A percentile compares a stretch with the other conserved stretches of the same genome.
phyloP scores from a whole-genome alignment of 2,113 vertebrate genomes.

The Tachuris rubrigastra region DNA sequence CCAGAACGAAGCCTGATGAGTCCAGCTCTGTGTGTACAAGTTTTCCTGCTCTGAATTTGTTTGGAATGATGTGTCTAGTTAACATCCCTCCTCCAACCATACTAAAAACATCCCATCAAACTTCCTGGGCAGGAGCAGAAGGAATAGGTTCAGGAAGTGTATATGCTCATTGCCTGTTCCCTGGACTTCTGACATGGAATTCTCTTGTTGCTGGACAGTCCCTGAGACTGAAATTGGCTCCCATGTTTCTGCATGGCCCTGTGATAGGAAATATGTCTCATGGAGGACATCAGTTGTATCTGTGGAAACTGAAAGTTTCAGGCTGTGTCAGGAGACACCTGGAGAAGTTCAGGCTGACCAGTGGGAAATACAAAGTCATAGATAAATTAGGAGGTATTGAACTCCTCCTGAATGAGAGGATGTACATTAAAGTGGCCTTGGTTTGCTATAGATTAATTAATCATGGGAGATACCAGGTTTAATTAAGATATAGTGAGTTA shows the following conservation, averaged over 20 bases:
- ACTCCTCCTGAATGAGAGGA: neutral
- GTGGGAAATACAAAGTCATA: neutral
- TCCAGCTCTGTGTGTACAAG: neutral
- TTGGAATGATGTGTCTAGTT: neutral
- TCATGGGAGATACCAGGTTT: constrained; percentile 1
- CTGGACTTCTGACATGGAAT: neutral
- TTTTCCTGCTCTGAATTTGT: neutral
- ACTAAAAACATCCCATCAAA: neutral
- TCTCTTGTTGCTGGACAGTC: neutral
- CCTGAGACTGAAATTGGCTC: neutral
- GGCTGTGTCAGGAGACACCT: neutral
- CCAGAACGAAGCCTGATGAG: neutral
- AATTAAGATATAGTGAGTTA: constrained; percentile 40
- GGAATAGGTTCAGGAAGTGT: neutral
- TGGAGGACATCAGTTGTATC: rapidly evolving
- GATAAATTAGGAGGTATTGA: constrained; percentile 7
- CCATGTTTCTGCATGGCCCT: rapidly evolving
- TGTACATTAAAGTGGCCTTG: constrained; percentile 13
- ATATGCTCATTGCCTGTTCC: neutral
- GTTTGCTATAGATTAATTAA: constrained; percentile 56
- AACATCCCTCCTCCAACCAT: neutral
- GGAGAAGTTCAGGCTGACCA: neutral
- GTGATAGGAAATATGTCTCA: neutral
- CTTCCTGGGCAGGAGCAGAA: neutral
- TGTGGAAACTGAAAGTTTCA: neutral